phyloP scores from a whole-genome alignment of 2,113 vertebrate species.

The Siphamia tubifer region DNA sequence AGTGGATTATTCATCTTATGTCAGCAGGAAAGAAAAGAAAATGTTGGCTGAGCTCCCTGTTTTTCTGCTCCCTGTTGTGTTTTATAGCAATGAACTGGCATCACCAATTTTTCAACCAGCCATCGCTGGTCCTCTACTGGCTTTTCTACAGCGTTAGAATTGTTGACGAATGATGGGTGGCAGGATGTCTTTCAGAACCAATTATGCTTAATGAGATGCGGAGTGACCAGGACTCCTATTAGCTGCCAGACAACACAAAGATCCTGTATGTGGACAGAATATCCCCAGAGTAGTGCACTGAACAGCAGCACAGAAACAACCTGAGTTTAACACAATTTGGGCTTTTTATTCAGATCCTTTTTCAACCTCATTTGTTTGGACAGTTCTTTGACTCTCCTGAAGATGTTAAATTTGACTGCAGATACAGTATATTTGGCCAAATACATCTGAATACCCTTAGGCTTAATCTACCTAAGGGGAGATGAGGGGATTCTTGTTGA shows the following conservation, averaged over 20 bases:
- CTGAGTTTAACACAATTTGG: neutral
- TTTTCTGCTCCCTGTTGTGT: constrained; percentile 31
- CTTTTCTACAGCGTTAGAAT: neutral
- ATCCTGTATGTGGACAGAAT: neutral
- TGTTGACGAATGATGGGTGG: constrained; percentile 6
- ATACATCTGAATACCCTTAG: neutral
- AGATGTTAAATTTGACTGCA: constrained; percentile 22
- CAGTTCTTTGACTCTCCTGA: neutral
- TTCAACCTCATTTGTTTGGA: neutral
- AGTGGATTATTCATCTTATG: neutral
- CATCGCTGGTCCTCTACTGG: neutral
- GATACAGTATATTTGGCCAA: neutral
- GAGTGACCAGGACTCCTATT: constrained; percentile 42
- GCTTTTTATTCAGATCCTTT: neutral
- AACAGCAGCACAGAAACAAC: neutral
- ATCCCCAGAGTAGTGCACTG: neutral
- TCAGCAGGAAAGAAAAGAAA: constrained; percentile 41
- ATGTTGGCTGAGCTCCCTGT: constrained; percentile 33
- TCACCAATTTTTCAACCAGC: constrained; percentile 11
- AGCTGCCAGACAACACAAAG: constrained; percentile 40
- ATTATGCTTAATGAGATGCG: constrained; percentile 69
- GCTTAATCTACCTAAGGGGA: neutral
- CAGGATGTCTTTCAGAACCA: constrained; percentile 60
- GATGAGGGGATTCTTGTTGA: constrained; percentile 17
- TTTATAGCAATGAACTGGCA: constrained; percentile 38